These are phyloP conservation scores for Geophilus truncorum DNA, from an alignment of 2,888 invertebrate genomes.

Conservation along the genomic window DNA sequence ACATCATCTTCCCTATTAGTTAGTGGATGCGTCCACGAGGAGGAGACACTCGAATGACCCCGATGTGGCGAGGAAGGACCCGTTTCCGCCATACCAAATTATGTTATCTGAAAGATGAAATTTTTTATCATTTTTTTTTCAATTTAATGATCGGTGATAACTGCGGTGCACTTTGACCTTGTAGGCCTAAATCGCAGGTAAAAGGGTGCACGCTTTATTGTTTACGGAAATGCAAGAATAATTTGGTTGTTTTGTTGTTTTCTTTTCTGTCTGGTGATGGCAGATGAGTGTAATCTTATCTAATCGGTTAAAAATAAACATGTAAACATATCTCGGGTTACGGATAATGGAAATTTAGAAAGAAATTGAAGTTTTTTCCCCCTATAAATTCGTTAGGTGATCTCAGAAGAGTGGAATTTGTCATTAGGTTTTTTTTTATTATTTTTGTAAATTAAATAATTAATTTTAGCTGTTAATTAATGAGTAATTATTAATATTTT, in stretches of 20 bases:
- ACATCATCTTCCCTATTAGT: not conserved
- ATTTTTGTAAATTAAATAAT: not conserved
- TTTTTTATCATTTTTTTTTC: not conserved
- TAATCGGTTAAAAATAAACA: not conserved
- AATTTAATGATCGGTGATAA: not conserved
- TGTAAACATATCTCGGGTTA: not conserved
- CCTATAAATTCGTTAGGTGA: too few species aligned
- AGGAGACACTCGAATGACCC: conserved; percentile 19
- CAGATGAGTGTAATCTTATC: not conserved
- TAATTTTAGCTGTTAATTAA: not conserved
- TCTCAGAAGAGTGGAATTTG: too few species aligned
- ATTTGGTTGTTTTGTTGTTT: not conserved
- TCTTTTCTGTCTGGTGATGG: not conserved
- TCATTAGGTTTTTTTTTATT: not conserved
- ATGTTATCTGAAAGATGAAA: not conserved
- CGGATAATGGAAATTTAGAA: not conserved
- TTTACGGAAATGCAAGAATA: not conserved
- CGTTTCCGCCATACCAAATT: not conserved
- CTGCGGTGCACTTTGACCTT: not conserved
- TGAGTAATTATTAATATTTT: not conserved
- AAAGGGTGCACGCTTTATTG: not conserved
- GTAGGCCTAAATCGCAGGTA: not conserved
- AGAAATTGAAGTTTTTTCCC: not conserved
- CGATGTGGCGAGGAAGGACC: not conserved
- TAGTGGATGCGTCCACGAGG: not conserved